These are phyloP conservation scores for Periparus ater DNA, from an alignment of 2,797 vertebrate genomes.

Conservation along the genomic window DNA sequence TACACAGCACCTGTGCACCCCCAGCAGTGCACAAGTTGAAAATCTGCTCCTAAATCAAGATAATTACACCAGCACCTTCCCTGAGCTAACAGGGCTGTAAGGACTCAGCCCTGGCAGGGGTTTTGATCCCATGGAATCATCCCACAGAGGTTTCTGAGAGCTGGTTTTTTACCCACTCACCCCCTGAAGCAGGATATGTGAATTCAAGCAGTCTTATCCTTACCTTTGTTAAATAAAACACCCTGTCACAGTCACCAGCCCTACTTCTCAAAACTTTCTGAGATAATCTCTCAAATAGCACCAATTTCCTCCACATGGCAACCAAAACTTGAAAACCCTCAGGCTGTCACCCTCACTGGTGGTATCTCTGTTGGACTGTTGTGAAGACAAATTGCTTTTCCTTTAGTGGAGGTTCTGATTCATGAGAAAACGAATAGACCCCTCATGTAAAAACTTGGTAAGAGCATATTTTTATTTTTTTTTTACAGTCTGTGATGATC, in stretches of 20 bases:
- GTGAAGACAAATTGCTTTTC: conserved; percentile 22
- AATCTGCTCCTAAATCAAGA: neutral
- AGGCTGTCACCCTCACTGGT: neutral
- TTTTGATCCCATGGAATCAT: neutral
- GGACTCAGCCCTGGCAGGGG: neutral
- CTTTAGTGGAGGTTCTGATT: conserved; percentile 19
- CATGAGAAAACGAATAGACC: neutral
- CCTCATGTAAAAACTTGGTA: neutral
- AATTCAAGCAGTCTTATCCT: neutral
- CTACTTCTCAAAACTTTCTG: neutral
- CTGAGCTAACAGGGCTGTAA: neutral
- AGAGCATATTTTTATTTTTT: neutral
- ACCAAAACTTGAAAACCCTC: neutral
- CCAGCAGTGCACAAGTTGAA: neutral
- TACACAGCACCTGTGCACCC: neutral
- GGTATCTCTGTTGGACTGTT: neutral
- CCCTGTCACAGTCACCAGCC: neutral
- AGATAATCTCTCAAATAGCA: neutral
- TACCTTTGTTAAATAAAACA: neutral
- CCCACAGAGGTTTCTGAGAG: neutral
- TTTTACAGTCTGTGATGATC: neutral
- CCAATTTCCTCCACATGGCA: neutral
- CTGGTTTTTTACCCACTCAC: neutral
- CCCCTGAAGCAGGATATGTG: neutral
- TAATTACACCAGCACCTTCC: neutral